Evolutionary conservation across 2,797 vertebrate species (phyloP).

Genomic region (Huso huso): DNA sequence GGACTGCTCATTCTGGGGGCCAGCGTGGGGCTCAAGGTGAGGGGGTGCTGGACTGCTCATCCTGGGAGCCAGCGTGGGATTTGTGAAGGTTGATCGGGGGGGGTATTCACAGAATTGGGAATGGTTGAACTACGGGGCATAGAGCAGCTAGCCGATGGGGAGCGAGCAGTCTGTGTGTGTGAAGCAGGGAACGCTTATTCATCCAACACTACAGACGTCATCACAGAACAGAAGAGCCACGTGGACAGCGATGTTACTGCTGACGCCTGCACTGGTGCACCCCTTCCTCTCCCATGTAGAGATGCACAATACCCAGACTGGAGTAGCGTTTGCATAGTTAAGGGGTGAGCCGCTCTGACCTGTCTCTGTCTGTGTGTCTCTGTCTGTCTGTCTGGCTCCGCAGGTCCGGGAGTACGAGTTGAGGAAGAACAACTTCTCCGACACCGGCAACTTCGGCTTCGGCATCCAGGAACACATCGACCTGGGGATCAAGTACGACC

Average conservation of each 20-base stretch:
- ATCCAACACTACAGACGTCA: too few relatives aligned
- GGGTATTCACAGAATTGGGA: background rate
- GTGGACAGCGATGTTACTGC: too few relatives aligned
- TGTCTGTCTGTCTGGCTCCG: too few relatives aligned
- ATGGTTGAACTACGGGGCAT: background rate
- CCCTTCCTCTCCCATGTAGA: too few relatives aligned
- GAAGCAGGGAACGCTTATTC: too few relatives aligned
- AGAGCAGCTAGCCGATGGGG: background rate
- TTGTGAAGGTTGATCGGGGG: background rate
- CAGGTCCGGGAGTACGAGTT: conserved; percentile 96
- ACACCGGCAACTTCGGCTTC: conserved; percentile 96
- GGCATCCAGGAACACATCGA: conserved; percentile 98
- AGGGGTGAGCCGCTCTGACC: background rate
- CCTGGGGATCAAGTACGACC: conserved; percentile 96
- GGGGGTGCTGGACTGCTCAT: conserved; percentile 12
- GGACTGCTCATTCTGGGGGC: too few relatives aligned
- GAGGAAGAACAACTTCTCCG: conserved; percentile 97
- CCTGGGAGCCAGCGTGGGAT: background rate
- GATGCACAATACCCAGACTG: too few relatives aligned
- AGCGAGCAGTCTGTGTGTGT: background rate
- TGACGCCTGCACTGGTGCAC: too few relatives aligned
- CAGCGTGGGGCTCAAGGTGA: conserved; percentile 91
- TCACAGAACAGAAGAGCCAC: too few relatives aligned
- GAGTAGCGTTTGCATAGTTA: too few relatives aligned
- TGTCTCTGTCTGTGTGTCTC: background rate